Evolutionary conservation across 2,113 vertebrate species (phyloP).

Genomic region (Nyctibius bracteatus): DNA sequence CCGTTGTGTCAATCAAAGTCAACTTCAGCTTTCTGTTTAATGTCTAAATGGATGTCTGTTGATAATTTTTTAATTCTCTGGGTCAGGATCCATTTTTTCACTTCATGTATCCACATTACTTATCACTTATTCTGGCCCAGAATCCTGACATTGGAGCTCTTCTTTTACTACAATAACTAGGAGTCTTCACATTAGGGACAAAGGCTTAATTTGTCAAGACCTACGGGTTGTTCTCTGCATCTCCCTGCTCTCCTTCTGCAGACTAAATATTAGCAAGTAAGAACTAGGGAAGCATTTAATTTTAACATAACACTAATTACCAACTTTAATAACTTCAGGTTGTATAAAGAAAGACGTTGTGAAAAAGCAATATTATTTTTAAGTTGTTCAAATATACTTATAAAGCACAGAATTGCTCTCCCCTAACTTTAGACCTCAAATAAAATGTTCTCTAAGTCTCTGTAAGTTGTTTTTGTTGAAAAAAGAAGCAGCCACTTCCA

Average conservation of each 20-base stretch:
- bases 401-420: fast-evolving
- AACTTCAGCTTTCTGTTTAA: neutral
- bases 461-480: neutral
- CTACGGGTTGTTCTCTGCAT: neutral
- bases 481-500: neutral
- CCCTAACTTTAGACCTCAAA: neutral
- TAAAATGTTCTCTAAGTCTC: neutral
- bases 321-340: neutral
- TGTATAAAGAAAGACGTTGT: neutral
- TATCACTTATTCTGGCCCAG: neutral
- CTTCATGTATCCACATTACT: neutral
- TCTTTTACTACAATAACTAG: neutral
- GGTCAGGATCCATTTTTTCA: neutral
- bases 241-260: neutral
- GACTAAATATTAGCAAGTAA: neutral
- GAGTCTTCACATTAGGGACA: neutral
- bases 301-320: neutral
- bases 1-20: slow-evolving; percentile 5
- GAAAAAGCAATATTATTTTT: fast-evolving
- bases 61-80: slow-evolving; percentile 8
- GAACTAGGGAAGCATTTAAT: neutral
- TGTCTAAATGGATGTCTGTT: neutral
- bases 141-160: neutral
- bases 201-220: neutral
- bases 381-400: neutral